Evolutionary conservation across 2,888 invertebrate species (phyloP), one percentile per base, ranked within the genome.

Genomic region (Himalopsyche kuldschensis): DNA sequence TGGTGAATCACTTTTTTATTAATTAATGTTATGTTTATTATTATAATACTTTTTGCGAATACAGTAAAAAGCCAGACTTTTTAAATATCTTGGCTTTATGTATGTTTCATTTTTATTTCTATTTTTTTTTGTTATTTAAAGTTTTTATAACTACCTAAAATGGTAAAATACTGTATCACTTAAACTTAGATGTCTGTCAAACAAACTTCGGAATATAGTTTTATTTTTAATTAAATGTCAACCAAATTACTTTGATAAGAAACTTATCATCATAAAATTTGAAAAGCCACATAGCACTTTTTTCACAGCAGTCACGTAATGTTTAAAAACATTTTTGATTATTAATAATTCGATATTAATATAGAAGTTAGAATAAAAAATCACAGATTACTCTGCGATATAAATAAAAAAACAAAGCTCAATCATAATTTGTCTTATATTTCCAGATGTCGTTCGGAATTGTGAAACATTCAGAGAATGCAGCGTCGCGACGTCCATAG

Each of bases 401-500:
- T 10, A 69, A 69, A 69, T 69, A 69, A 69, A n/a, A n/a, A 11
- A 27, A 27, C 30, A 27, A 27, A 27, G 27, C 30, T 69, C 69
- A 27, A 69, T 69, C 69, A 69, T 69, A 69, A 69, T 69, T 69
- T 27, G 15, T 69, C 69, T 20, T 20, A 11, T 55, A 55, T 55
- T 55, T 69, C 69, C 69, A 69, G 69, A 24, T 69, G 69, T 27
- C 30, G 69, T 69, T 24, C 69, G 69, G 69, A 69, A 69, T 69
- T 69, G 27, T 69, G 27, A 69, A 69, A 69, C 69, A 69, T 69
- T 69, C 15, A 69, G 27, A 30, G 4, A 30, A 27, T 11, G 6
- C 46, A n/a, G 30, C 46, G 75, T 47, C 55, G 47, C 80, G 75
- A 55, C 77, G 41, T 78, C 80, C 78, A 78, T 46, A 30, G 76